These are phyloP conservation scores for Pygoscelis adeliae DNA, from an alignment of 2,113 vertebrate species.

Conservation along the genomic window DNA sequence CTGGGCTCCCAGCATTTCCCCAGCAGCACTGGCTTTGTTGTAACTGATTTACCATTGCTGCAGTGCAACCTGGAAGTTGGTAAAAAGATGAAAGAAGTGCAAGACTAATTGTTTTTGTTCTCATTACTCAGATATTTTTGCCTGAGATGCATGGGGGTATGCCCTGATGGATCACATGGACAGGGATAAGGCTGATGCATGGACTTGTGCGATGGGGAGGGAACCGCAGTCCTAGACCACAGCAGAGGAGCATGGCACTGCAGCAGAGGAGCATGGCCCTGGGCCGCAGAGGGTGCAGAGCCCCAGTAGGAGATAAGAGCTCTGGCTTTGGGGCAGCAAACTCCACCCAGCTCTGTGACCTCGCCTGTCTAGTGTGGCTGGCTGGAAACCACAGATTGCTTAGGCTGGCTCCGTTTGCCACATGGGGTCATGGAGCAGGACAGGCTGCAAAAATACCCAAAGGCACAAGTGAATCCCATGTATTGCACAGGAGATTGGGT, in stretches of 20 bases:
- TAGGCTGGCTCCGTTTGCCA: background rate
- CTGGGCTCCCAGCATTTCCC: background rate
- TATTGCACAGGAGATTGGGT: background rate
- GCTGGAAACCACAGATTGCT: background rate
- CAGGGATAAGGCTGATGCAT: background rate
- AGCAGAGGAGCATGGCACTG: background rate
- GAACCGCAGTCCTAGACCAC: background rate
- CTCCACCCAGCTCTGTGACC: background rate
- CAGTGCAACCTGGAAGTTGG: background rate
- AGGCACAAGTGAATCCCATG: background rate
- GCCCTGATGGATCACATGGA: background rate
- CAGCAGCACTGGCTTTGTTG: background rate
- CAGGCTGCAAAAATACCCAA: background rate
- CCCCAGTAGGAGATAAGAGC: background rate
- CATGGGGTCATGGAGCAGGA: background rate
- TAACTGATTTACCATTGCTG: background rate
- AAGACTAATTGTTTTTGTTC: background rate
- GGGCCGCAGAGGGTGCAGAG: background rate
- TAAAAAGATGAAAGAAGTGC: background rate
- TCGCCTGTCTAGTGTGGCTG: background rate
- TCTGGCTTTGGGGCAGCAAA: background rate
- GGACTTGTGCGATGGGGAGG: background rate
- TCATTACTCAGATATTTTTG: background rate
- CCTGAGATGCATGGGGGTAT: background rate
- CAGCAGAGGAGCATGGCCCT: background rate